Evolutionary conservation across 2,888 invertebrate species (phyloP), one percentile per base, ranked within the genome.

Genomic region (Acholoe squamosa): DNA sequence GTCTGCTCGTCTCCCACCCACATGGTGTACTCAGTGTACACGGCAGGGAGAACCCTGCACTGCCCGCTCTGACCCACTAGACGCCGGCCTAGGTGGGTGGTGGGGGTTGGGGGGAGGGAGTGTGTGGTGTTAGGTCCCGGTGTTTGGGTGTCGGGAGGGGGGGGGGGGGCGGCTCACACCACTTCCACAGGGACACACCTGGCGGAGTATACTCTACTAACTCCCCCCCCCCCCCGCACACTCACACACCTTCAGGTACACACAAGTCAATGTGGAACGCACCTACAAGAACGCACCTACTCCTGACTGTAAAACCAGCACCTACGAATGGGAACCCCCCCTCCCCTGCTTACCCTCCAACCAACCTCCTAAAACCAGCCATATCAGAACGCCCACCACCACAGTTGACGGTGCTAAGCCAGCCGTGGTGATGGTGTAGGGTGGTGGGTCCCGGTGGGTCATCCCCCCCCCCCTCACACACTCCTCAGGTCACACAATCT

Each of bases 21-120:
- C 61, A 43, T 61, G 61, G 19, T 3, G 54, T 61, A n/a, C 22
- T 61, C 22, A 61, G 61, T 61, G 61, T n/a, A 61, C 22, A n/a
- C 54, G 19, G 61, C 19, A 19, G 80, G 80, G 80, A 80, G 80
- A 80, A n/a, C 80, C 80, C 80, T 80, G 80, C 19, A 16, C 34
- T 34, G 80, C 19, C 31, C 34, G 19, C 14, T n/a, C 19, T 80
- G 80, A 43, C 80, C 80, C 80, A 43, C 43, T 43, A 80, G 80
- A 16, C 34, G 33, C 71, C 28, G 71, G 71, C 5, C 3, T 28
- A 0, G 28, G 7, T 0, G 71, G 1, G 71, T 22, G 71, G 16
- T 16, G 80, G 80, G 80, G 0, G 80, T 34, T 12, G 43, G 80
- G 43, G 80, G 80, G 22, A 16, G 7, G 12, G 76, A n/a, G n/a